Percentiles rank a stretch among this genome's conserved stretches.
phyloP scores from a whole-genome alignment of 2,888 invertebrate species.

The Cremastinae sp. region DNA sequence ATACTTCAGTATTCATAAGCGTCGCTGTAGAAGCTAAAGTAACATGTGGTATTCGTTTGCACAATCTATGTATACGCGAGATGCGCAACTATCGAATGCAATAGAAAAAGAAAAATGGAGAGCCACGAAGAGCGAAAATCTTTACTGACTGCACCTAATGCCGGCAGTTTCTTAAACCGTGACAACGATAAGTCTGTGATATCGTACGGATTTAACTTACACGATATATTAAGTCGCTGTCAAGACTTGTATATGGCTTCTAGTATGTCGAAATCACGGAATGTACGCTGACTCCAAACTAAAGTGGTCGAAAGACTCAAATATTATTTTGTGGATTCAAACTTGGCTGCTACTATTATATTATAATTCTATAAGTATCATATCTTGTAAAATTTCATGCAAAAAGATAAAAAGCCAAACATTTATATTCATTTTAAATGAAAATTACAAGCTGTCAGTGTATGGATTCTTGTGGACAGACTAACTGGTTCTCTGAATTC shows the following conservation, averaged over 20 bases:
- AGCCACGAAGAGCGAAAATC: slow-evolving; percentile 36
- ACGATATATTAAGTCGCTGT: slow-evolving; percentile 3
- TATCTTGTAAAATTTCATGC: too few relatives aligned
- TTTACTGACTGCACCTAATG: slow-evolving; percentile 57
- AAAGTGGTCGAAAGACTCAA: too few relatives aligned
- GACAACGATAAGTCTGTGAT: slow-evolving; percentile 28
- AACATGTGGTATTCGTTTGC: slow-evolving; percentile 50
- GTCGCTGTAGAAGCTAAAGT: neutral
- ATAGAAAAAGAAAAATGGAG: slow-evolving; percentile 23
- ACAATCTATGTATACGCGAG: slow-evolving; percentile 50
- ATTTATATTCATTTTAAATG: too few relatives aligned
- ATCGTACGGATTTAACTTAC: slow-evolving; percentile 30
- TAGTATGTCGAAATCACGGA: slow-evolving; percentile 22
- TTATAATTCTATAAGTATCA: too few relatives aligned
- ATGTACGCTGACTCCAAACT: neutral
- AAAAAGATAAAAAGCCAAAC: too few relatives aligned
- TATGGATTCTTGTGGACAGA: too few relatives aligned
- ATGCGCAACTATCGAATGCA: slow-evolving; percentile 53
- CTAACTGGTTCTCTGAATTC: too few relatives aligned
- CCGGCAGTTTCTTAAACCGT: slow-evolving; percentile 47
- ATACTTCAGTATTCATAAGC: neutral
- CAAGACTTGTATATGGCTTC: slow-evolving; percentile 14
- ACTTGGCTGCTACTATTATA: too few relatives aligned
- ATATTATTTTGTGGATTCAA: too few relatives aligned
- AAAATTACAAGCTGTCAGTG: too few relatives aligned